Evolutionary conservation across 1,140 invertebrate species (phyloP).

Genomic region (Bombus soroeensis): DNA sequence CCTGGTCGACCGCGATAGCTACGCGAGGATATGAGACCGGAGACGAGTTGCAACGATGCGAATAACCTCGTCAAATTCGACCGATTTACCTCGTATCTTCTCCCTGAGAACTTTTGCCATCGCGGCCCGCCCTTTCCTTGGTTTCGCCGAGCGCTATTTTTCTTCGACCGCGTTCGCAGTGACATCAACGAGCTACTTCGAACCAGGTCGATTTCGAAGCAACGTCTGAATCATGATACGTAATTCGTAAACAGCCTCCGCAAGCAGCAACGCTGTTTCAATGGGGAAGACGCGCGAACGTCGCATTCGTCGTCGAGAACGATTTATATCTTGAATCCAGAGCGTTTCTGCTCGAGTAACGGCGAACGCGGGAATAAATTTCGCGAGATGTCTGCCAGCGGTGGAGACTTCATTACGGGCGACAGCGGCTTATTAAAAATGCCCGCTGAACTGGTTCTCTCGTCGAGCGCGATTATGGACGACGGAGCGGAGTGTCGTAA

Average conservation of each 20-base stretch:
- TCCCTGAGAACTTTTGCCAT: not conserved
- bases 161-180: too few relatives aligned
- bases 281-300: not conserved
- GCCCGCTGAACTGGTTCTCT: not conserved
- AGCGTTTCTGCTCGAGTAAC: not conserved
- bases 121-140: too few relatives aligned
- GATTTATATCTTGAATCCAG: not conserved
- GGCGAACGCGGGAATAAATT: not conserved
- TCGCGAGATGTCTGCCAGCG: not conserved
- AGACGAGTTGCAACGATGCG: not conserved
- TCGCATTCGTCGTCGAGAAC: not conserved
- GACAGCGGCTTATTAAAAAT: not conserved
- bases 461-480: not conserved
- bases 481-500: not conserved
- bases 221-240: too few relatives aligned
- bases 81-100: not conserved
- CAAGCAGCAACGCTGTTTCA: not conserved
- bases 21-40: not conserved
- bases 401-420: not conserved
- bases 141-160: not conserved
- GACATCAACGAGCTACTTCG: too few relatives aligned
- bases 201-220: too few relatives aligned
- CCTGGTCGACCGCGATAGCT: not conserved
- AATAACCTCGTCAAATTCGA: conserved; percentile 13
- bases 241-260: not conserved